Conservation (phyloP, 1,140 invertebrate genomes). For the Drosophila takahashii region DNA sequence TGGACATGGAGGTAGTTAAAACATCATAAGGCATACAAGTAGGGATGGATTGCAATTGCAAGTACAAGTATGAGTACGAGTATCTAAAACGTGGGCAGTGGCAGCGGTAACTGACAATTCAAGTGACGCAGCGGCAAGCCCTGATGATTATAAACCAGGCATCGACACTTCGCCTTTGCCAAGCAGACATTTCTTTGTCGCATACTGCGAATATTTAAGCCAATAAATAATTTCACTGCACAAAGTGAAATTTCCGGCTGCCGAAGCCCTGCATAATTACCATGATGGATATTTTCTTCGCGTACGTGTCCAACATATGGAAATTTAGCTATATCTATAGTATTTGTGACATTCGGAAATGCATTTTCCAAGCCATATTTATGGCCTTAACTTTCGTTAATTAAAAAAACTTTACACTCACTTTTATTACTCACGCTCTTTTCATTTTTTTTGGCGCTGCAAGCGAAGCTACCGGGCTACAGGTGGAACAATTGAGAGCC, state of each 20-base stretch:
- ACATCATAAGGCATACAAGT: conserved; percentile 18
- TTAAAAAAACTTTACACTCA: conserved; percentile 34
- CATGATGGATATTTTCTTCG: conserved; percentile 11
- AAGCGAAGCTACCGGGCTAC: conserved; percentile 5
- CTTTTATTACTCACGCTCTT: conserved; percentile 10
- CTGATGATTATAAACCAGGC: conserved; percentile 45
- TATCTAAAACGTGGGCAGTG: conserved; percentile 39
- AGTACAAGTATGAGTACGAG: conserved; percentile 12
- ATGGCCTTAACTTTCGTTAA: conserved; percentile 44
- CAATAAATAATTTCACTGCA: conserved; percentile 53
- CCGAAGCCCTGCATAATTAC: conserved; percentile 39
- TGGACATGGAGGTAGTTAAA: conserved; percentile 33
- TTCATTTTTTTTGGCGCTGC: not conserved
- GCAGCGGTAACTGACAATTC: conserved; percentile 45
- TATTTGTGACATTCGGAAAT: conserved; percentile 49
- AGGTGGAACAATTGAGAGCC: not conserved
- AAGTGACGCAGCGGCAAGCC: conserved; percentile 40
- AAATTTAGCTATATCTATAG: conserved; percentile 1
- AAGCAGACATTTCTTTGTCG: conserved; percentile 13
- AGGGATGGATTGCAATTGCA: conserved; percentile 19
- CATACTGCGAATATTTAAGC: conserved; percentile 54
- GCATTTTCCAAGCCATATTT: conserved; percentile 48
- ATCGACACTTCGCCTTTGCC: conserved; percentile 25
- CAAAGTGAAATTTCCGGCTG: conserved; percentile 50
- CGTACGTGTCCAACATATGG: conserved; percentile 37